Evolutionary conservation across 1,140 invertebrate genomes (phyloP), one percentile per base, ranked within the genome.

Genomic region (Penaeus indicus): DNA sequence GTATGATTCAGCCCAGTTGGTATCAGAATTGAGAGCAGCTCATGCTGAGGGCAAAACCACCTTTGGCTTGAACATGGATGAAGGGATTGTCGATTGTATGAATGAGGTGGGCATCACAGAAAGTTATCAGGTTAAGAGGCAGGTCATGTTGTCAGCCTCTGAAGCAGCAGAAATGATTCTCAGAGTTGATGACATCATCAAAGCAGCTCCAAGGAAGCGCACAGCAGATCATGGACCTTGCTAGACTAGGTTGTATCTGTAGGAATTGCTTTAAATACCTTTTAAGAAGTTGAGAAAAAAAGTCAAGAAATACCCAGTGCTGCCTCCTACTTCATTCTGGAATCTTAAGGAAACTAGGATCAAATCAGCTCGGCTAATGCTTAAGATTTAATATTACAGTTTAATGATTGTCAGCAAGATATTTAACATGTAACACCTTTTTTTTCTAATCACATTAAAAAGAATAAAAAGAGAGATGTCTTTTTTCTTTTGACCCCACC

Each of bases 131-230:
- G 98, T 99, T 0, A 99, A 99, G 93, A 94, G 97, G 47, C 98
- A 99, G 93, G 97, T 99, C 18, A 93, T 99, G 64, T 91, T 98
- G 85, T 98, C 97, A 64, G 99, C 98, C 10, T 94, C 98, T 0
- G 99, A 99, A 94, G 99, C 99, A 7, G 98, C 99, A 0, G 99
- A 99, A 94, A 98, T 99, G 97, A 99, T 99, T 92, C 94, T 99
- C 16, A 95, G 99, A 72, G 99, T 99, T 3, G 99, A 99, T 93
- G 96, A 99, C 93, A 99, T 99, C 89, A 96, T 99, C 42, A 98
- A 96, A 92, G 95, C 97, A 63, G 98, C 98, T 60, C 99, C 99
- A 3, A 95, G 99, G 88, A 96, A 96, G 92, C 95, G 99, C 80
- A 95, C 95, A 0, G 95, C 96, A 87, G 99, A 99, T 93, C 95